Evolutionary conservation across 2,113 vertebrate genomes (phyloP).

Genomic region (Lipophrys pholis): DNA sequence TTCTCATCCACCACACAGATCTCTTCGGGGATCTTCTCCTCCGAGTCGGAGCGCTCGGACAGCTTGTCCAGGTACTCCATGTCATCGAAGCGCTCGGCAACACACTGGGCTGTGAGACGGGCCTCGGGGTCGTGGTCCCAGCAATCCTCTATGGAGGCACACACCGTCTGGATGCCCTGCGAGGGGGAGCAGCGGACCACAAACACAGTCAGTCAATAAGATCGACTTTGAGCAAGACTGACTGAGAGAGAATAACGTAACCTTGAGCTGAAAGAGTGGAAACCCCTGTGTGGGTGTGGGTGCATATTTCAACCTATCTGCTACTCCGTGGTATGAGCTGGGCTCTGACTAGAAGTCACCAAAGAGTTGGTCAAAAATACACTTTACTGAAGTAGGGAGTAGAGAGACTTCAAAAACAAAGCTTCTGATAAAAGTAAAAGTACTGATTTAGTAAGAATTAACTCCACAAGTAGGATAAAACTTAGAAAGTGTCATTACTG

Average conservation of each 20-base stretch:
- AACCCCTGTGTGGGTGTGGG: not conserved
- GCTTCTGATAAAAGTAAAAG: too few species aligned
- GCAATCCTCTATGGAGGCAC: constrained; percentile 92
- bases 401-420: too few species aligned
- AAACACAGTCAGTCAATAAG: constrained; percentile 21
- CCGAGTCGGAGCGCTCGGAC: constrained; percentile 88
- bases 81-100: constrained; percentile 92
- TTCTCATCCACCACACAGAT: constrained; percentile 88
- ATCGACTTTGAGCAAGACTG: not conserved
- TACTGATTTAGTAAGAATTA: too few species aligned
- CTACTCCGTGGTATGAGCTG: too few species aligned
- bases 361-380: too few species aligned
- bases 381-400: too few species aligned
- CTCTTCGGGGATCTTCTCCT: constrained; percentile 93
- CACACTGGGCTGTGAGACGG: constrained; percentile 93
- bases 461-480: too few species aligned
- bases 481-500: too few species aligned
- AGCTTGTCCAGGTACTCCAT: constrained; percentile 90
- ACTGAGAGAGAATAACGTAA: not conserved
- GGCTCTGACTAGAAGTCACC: too few species aligned
- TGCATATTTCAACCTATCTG: too few species aligned
- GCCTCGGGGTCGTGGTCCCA: constrained; percentile 98
- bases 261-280: not conserved
- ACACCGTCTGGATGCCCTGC: constrained; percentile 93
- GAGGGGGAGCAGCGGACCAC: constrained; percentile 52